These are phyloP conservation scores for Drosophila mayaguana DNA, from an alignment of 2,888 invertebrate species.

Conservation along the genomic window DNA sequence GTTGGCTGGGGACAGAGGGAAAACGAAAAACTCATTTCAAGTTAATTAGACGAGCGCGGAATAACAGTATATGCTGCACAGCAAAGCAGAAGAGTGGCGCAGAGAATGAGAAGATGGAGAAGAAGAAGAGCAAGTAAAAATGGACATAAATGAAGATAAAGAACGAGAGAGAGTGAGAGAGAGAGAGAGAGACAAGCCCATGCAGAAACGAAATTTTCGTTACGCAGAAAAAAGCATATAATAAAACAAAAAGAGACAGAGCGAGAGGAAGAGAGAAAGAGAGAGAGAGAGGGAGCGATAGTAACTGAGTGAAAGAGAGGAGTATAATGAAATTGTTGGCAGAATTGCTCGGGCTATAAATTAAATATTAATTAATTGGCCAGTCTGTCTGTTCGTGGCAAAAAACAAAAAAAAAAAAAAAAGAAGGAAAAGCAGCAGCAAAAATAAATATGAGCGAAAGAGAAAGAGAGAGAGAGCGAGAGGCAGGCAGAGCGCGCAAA, in stretches of 20 bases:
- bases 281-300: not conserved
- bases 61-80: constrained; percentile 12
- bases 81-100: not conserved
- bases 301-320: not conserved
- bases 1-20: not conserved
- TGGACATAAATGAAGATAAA: constrained; percentile 7
- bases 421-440: not conserved
- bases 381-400: constrained; percentile 19
- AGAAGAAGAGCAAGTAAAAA: not conserved
- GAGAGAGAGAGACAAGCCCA: not conserved
- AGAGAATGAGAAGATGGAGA: not conserved
- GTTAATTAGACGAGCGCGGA: constrained; percentile 59
- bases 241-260: constrained; percentile 1
- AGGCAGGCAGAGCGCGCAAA: not conserved
- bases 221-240: constrained; percentile 14
- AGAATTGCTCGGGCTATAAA: constrained; percentile 61
- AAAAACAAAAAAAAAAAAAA: constrained; percentile 8
- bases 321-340: constrained; percentile 51
- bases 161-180: not conserved
- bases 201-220: constrained; percentile 22
- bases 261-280: too few species aligned
- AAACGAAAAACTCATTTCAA: constrained; percentile 62
- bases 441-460: not conserved
- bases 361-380: constrained; percentile 79
- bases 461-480: not conserved